Base-by-base conservation (phyloP, 2,888 invertebrate species). In the Sarcophaga carnaria region DNA sequence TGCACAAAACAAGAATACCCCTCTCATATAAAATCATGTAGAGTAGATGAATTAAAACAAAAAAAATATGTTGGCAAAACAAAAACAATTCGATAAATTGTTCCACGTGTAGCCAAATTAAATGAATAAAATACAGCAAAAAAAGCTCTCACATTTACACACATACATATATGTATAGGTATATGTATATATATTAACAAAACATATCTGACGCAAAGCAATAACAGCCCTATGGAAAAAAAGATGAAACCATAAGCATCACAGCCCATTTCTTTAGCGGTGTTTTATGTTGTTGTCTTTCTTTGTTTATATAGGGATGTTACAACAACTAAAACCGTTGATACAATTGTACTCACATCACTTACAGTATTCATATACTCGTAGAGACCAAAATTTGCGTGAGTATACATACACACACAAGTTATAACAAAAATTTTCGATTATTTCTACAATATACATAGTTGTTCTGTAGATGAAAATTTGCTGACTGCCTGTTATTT, bases 401-500 rank as follows among this genome's bases (percentile, higher is more conserved):
- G 27, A 12, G 12, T 27, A 59, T 45, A 63, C 22, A 60, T 49
- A 66, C n/a, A n/a, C 17, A 27, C 11, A 60, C 8, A 49, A 47
- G 45, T 22, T 25, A 20, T 17, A 27, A 37, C 5, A 37, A 11
- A 45, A 47, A 63, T 70, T 78, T 64, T 45, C 5, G 14, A 8
- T 22, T 59, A 12, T 47, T 37, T 37, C 10, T 37, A 37, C 37
- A 10, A 37, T 37, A 37, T 4, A 25, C 25, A 25, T 10, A 37
- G 37, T 25, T n/a, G 27, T 59, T 45, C 14, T 14, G n/a, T 79
- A 17, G 22, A 17, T 49, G 54, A 20, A 62, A 72, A 72, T n/a
- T 37, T 80, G 62, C 86, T 86, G 86, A 59, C 66, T 72, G 76
- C 86, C 86, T 86, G 86, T 77, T 83, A 86, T 80, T 80, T 83